Percentiles rank a stretch among this genome's conserved stretches.
Evolutionary conservation across 2,888 invertebrate species (phyloP).

Genomic region (Andrena minutula): DNA sequence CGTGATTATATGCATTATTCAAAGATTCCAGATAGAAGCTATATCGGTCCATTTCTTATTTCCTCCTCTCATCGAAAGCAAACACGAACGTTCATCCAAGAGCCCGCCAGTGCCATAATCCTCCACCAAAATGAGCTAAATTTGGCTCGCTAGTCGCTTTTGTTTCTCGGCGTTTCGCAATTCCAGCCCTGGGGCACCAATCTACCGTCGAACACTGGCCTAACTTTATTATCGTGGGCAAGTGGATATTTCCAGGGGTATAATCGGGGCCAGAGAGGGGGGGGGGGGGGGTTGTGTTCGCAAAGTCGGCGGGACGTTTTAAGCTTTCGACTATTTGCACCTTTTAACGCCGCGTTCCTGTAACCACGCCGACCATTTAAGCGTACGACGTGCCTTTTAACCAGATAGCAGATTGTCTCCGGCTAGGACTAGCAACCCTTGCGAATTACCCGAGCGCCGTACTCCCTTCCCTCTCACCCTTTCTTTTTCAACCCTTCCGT

Average conservation of each 20-base stretch:
- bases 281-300: constrained; percentile 19
- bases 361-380: constrained; percentile 57
- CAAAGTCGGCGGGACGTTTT: constrained; percentile 50
- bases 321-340: constrained; percentile 53
- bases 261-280: constrained; percentile 9
- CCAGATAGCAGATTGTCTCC: constrained; percentile 35
- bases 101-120: constrained; percentile 1
- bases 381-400: constrained; percentile 40
- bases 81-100: background rate
- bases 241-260: constrained; percentile 45
- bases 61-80: background rate
- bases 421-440: constrained; percentile 48
- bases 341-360: constrained; percentile 52
- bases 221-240: constrained; percentile 61
- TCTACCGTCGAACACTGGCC: constrained; percentile 37
- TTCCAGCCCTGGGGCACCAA: constrained; percentile 30
- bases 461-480: constrained; percentile 4
- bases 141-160: constrained; percentile 27
- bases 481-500: constrained; percentile 2
- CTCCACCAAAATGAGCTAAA: constrained; percentile 19
- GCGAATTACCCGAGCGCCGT: constrained; percentile 26
- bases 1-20: too few species aligned
- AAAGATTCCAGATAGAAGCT: too few species aligned
- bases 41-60: too few species aligned
- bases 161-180: constrained; percentile 43